These are phyloP conservation scores for Camponotus floridanus DNA, from an alignment of 1,140 invertebrate species.

Conservation along the genomic window DNA sequence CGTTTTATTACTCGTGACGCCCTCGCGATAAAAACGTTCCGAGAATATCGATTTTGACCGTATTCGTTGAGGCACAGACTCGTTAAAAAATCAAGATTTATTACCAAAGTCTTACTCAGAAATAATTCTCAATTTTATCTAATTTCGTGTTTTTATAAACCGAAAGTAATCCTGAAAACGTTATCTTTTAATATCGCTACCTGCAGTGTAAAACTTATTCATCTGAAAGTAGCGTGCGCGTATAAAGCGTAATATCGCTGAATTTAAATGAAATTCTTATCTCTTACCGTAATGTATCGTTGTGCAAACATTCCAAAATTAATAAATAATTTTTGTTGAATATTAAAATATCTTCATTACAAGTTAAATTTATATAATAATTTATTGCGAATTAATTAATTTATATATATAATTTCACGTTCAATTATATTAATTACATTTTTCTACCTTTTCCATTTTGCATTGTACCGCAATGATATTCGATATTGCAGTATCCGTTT, in stretches of 20 bases:
- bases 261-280: background rate
- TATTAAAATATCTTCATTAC: background rate
- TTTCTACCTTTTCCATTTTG: background rate
- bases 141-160: constrained; percentile 10
- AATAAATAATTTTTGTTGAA: background rate
- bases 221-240: background rate
- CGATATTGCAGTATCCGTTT: constrained; percentile 4
- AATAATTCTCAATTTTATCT: constrained; percentile 49
- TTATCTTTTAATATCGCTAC: constrained; percentile 58
- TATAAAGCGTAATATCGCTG: background rate
- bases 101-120: constrained; percentile 45
- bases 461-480: background rate
- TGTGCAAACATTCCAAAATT: background rate
- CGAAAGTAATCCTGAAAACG: background rate
- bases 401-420: background rate
- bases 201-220: background rate
- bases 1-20: constrained; percentile 45
- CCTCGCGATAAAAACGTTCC: constrained; percentile 35
- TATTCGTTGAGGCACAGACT: constrained; percentile 22
- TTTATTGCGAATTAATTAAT: background rate
- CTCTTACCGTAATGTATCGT: background rate
- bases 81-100: constrained; percentile 58
- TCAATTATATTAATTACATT: constrained; percentile 13
- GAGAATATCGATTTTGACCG: constrained; percentile 60
- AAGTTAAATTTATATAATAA: background rate